phyloP scores from a whole-genome alignment of 2,888 invertebrate genomes.

The Podotricha telesiphe region DNA sequence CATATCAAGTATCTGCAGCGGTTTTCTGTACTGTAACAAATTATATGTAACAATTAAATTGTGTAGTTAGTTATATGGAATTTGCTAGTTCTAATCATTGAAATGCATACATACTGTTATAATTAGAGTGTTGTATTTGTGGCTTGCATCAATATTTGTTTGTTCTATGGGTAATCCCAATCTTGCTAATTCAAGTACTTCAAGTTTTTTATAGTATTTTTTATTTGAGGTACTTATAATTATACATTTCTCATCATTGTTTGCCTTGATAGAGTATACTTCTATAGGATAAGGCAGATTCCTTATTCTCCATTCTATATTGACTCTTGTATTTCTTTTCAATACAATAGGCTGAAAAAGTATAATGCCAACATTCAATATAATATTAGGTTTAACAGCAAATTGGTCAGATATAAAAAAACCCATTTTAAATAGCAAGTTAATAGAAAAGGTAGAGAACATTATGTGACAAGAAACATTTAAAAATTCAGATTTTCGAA shows the following conservation, averaged over 20 bases:
- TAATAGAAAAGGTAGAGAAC: no score
- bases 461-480: no score
- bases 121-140: constrained; percentile 90
- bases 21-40: constrained; percentile 89
- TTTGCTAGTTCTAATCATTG: background rate
- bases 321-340: constrained; percentile 88
- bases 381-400: background rate
- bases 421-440: no score
- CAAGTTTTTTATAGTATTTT: constrained; percentile 90
- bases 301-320: constrained; percentile 92
- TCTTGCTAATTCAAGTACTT: constrained; percentile 88
- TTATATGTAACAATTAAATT: constrained; percentile 13
- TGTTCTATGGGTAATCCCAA: constrained; percentile 85
- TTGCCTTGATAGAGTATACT: constrained; percentile 87
- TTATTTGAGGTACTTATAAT: constrained; percentile 90
- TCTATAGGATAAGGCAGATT: constrained; percentile 90
- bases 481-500: no score
- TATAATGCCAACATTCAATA: background rate
- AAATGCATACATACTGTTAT: constrained; percentile 84
- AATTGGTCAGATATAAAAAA: background rate
- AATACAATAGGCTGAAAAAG: constrained; percentile 85
- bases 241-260: constrained; percentile 85
- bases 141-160: constrained; percentile 85
- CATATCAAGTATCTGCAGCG: constrained; percentile 86
- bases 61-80: background rate